Evolutionary conservation across 2,888 invertebrate genomes (phyloP).

Genomic region (Catonia carolina): DNA sequence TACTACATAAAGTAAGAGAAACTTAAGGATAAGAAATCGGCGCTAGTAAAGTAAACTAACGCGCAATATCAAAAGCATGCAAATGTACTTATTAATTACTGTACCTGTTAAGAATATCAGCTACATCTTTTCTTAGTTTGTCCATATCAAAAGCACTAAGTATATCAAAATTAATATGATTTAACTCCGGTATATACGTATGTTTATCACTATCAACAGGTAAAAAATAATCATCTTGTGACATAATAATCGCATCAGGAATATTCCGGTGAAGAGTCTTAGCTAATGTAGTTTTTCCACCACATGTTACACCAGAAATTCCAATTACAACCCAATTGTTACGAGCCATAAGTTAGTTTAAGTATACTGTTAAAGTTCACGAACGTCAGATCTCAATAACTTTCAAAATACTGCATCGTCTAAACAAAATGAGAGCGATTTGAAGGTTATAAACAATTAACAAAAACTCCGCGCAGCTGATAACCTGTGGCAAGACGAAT

Average conservation of each 20-base stretch:
- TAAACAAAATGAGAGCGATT: too few relatives aligned
- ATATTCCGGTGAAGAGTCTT: slow-evolving; percentile 47
- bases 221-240: slow-evolving; percentile 72
- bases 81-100: neutral
- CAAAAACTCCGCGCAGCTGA: too few relatives aligned
- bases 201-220: slow-evolving; percentile 60
- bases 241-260: slow-evolving; percentile 47
- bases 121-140: slow-evolving; percentile 57
- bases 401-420: too few relatives aligned
- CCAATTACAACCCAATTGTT: slow-evolving; percentile 54
- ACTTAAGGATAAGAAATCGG: too few relatives aligned
- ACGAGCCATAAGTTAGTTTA: too few relatives aligned
- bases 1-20: too few relatives aligned
- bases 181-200: slow-evolving; percentile 53
- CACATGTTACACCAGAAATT: slow-evolving; percentile 73
- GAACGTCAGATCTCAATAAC: too few relatives aligned
- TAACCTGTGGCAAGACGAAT: too few relatives aligned
- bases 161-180: slow-evolving; percentile 70
- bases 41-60: too few relatives aligned
- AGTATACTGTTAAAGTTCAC: too few relatives aligned
- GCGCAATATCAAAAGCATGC: too few relatives aligned
- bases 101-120: slow-evolving; percentile 31
- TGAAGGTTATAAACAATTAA: too few relatives aligned
- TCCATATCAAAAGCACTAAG: slow-evolving; percentile 65
- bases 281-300: slow-evolving; percentile 70